Base-by-base conservation (phyloP, 2,888 invertebrate genomes). In the Escarpia spicata region DNA sequence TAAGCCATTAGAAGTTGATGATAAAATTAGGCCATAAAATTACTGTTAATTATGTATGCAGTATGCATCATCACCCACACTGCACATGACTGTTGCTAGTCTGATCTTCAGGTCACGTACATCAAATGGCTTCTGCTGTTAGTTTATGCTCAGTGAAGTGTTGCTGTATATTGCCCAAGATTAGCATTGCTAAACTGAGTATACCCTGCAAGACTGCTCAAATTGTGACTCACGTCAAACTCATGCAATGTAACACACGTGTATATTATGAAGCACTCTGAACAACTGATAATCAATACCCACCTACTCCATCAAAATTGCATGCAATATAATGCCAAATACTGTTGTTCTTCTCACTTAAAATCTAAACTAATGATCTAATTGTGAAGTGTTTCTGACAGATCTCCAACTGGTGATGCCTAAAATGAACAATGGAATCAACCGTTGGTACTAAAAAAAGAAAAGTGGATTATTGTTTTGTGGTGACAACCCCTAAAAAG, bases 11-110 rank as follows among this genome's bases (percentile, higher is more conserved):
- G 75, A 75, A 75, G 75, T 75, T 75, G 75, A 75, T 75, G 75
- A 75, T 75, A 75, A 75, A 75, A 75, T 75, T 75, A 75, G 75
- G 75, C 75, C 75, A 75, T 75, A 75, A 75, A 52, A 75, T 26
- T 3, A 75, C 75, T 26, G 6, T 75, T 26, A 26, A 75, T 75
- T 75, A 75, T 75, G 75, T 75, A 75, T 75, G 75, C 75, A 75
- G 26, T 75, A 26, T 75, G 75, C 75, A 75, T 6, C 19, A n/a
- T n/a, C 75, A 26, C 75, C 75, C 75, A 75, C 75, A 26, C 1
- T 75, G 75, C 75, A 75, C 26, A 6, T 26, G 75, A 26, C 75
- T n/a, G 19, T 19, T 75, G 19, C 26, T 26, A 75, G 19, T 75
- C 75, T 75, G 75, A 75, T 75, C 75, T 75, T n/a, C 75, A 75